Base-by-base conservation (phyloP, 1,140 invertebrate genomes). In the Tetraneura akinire region DNA sequence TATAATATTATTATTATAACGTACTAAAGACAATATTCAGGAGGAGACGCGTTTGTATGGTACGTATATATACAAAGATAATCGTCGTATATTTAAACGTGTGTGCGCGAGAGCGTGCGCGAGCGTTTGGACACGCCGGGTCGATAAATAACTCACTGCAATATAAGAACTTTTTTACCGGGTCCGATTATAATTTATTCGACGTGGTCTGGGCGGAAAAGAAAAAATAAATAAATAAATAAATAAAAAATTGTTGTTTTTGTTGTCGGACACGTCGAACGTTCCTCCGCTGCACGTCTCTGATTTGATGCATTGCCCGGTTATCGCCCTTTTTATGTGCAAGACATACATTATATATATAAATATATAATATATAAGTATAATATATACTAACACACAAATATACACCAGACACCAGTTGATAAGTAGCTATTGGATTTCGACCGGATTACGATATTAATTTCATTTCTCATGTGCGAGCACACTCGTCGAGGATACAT, bases 131-230 rank as follows among this genome's bases (percentile, higher is more conserved):
- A 78, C 74, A 62, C 74, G 74, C 74, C 55, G 55, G 74, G 74
- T 78, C 74, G 74, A 78, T 78, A 78, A 78, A 78, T 78, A 78
- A 78, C 74, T 60, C 74, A 62, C 68, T 45, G n/a, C n/a, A n/a
- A n/a, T n/a, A 45, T 49, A 23, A 73, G 55, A 78, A 62, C 55
- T 78, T 78, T n/a, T 78, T 78, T 78, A 62, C 74, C 55, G 37
- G 53, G 74, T n/a, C 8, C 74, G 74, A 78, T 78, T 78, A 60
- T 78, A 78, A 78, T 78, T 78, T 78, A 78, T 78, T 78, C 74
- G 74, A 47, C 53, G 74, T 60, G 37, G 68, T 70, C 37, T 47
- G 42, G 42, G 66, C 42, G 23, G 66, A 21, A 70, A 70, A 70
- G 18, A 42, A 70, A 70, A 70, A 70, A 70, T 26, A 21, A 68